Base-by-base conservation (phyloP, 2,888 invertebrate species). In the Salticus scenicus region DNA sequence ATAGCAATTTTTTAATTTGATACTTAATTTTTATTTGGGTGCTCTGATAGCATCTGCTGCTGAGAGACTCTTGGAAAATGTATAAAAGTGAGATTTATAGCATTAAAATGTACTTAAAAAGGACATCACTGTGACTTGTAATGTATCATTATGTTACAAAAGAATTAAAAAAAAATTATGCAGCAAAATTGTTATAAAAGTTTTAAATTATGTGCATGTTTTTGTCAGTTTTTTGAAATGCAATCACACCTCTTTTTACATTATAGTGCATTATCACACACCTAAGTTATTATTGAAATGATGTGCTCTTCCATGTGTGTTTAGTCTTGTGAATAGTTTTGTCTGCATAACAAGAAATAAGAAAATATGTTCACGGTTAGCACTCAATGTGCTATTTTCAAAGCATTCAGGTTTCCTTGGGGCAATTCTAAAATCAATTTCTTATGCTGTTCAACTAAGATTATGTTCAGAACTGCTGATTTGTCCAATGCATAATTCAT, bases 1-100 rank as follows among this genome's bases (percentile, higher is more conserved):
- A 57, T 42, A 80, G 73, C 8, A 51, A 47, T 73, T 69, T 64
- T 51, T 76, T 71, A 27, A 71, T 82, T 82, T 70, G 74, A 75
- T 82, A 63, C 17, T 17, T 24, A 7, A 2, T 47, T 47, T 47
- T 47, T 17, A 47, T 47, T 7, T 20, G 57, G 57, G 12, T n/a
- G 24, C 57, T 57, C 17, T 12, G 12, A 27, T 27, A 8, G n/a
- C 12, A 31, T 66, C 66, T 66, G 30, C 31, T 30, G 31, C 66
- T n/a, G 31, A 66, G n/a, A 57, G 17, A 24, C 24, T 20, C 5
- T 5, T 4, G 24, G 24, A 57, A 57, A 5, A 57, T 24, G 24
- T 57, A 24, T 57, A 30, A 28, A 66, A 30, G 30, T 66, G n/a
- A 63, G 24, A 63, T 8, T 28, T 7, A 4, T 27, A 27, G 12